A percentile compares a stretch with the other conserved stretches of the same genome.
These are phyloP conservation scores for Sakesphorus luctuosus DNA, from an alignment of 2,113 vertebrate genomes.

Conservation along the genomic window DNA sequence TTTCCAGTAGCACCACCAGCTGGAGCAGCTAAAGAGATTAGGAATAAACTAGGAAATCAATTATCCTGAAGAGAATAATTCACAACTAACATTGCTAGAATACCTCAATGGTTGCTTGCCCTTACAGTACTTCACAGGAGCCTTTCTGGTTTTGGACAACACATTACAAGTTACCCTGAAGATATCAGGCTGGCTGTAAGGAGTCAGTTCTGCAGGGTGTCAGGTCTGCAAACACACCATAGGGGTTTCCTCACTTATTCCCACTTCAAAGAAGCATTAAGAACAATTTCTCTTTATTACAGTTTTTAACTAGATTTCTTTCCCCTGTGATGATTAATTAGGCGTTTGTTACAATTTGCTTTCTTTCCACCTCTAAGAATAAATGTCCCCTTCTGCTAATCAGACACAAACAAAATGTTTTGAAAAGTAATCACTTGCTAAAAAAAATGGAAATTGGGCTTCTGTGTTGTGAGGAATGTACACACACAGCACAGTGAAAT, in stretches of 20 bases:
- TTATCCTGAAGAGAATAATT: conserved; percentile 4
- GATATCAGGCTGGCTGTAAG: conserved; percentile 24
- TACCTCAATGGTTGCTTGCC: not conserved
- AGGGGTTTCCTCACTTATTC: conserved; percentile 74
- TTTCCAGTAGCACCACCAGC: conserved; percentile 44
- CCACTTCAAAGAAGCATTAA: conserved; percentile 76
- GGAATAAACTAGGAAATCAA: conserved; percentile 23
- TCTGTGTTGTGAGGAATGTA: conserved; percentile 83
- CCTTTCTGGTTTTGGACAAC: conserved; percentile 5
- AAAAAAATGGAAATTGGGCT: conserved; percentile 81
- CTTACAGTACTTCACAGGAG: not conserved
- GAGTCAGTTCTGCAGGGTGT: conserved; percentile 62
- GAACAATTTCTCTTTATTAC: conserved; percentile 75
- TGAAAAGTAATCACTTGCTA: conserved; percentile 82
- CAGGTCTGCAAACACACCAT: conserved; percentile 65
- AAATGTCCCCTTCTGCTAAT: conserved; percentile 68
- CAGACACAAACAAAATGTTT: conserved; percentile 82
- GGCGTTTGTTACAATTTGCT: conserved; percentile 41
- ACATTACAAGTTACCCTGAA: not conserved
- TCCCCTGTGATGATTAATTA: conserved; percentile 75
- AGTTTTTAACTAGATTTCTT: conserved; percentile 69
- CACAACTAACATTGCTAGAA: conserved; percentile 33
- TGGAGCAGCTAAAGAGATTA: conserved; percentile 24
- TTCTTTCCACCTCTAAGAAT: conserved; percentile 69
- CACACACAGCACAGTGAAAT: conserved; percentile 79